Conservation (phyloP, 2,797 vertebrate genomes). For the Sus cebifrons region DNA sequence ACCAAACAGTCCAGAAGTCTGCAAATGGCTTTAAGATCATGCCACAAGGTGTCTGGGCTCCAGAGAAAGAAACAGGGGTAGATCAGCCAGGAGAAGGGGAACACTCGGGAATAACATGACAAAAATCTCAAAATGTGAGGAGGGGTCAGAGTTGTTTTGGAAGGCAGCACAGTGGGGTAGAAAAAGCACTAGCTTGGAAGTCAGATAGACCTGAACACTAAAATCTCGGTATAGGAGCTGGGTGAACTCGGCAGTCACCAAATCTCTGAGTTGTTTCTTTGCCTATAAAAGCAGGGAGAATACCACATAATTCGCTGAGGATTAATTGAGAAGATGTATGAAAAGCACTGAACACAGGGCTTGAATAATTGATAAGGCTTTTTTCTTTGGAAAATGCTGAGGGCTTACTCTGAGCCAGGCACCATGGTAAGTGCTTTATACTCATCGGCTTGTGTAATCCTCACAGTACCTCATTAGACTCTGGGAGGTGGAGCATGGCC, state of each 20-base stretch:
- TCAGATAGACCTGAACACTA: background rate
- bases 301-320: background rate
- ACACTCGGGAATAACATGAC: background rate
- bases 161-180: background rate
- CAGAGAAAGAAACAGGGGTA: background rate
- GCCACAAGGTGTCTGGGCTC: background rate
- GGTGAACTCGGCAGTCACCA: background rate
- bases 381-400: background rate
- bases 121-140: background rate
- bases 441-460: background rate
- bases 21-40: background rate
- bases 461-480: background rate
- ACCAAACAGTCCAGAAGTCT: background rate
- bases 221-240: background rate
- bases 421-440: too few relatives aligned
- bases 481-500: background rate
- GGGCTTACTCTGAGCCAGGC: background rate
- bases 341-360: background rate
- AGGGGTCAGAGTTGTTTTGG: background rate
- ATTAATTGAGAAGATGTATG: background rate
- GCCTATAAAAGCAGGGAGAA: slow-evolving; percentile 41
- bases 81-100: background rate
- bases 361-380: background rate
- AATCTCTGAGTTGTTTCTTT: slow-evolving; percentile 34
- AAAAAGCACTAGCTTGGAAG: background rate